phyloP scores from a whole-genome alignment of 2,888 invertebrate species.

The Graphium colonna region DNA sequence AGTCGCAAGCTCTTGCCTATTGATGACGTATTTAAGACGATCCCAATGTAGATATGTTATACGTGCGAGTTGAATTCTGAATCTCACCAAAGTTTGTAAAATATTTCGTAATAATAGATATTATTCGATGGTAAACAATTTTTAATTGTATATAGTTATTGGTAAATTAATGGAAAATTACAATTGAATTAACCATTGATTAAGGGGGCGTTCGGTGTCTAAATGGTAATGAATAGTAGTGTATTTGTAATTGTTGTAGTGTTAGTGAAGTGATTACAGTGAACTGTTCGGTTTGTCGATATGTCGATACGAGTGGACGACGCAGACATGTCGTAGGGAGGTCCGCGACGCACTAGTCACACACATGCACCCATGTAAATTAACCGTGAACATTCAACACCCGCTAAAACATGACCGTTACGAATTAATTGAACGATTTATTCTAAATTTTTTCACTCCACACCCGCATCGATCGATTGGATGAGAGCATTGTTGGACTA shows the following conservation, averaged over 20 bases:
- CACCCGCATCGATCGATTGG: not conserved
- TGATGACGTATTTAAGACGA: conserved; percentile 42
- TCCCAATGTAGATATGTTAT: conserved; percentile 62
- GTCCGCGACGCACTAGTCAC: conserved; percentile 73
- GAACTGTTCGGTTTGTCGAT: conserved; percentile 45
- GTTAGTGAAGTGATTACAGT: conserved; percentile 67
- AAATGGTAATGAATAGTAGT: conserved; percentile 72
- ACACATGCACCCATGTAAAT: conserved; percentile 36
- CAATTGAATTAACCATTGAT: conserved; percentile 67
- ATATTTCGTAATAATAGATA: conserved; percentile 75
- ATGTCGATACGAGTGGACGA: conserved; percentile 32
- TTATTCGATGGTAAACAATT: conserved; percentile 74
- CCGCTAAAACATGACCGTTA: conserved; percentile 5
- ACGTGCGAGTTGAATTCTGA: conserved; percentile 69
- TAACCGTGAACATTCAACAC: conserved; percentile 19
- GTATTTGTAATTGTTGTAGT: conserved; percentile 79
- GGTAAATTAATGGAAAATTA: conserved; percentile 58
- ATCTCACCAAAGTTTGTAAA: conserved; percentile 80
- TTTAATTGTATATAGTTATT: conserved; percentile 76
- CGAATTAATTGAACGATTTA: not conserved
- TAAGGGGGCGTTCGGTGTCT: conserved; percentile 70
- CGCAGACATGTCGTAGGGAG: conserved; percentile 46
- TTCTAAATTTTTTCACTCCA: conserved; percentile 6
- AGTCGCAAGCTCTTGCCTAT: conserved; percentile 32
- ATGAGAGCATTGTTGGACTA: conserved; percentile 2